A percentile compares a stretch with the other conserved stretches of the same genome.
Evolutionary conservation across 1,140 invertebrate genomes (phyloP).

Genomic region (Episyrphus balteatus): DNA sequence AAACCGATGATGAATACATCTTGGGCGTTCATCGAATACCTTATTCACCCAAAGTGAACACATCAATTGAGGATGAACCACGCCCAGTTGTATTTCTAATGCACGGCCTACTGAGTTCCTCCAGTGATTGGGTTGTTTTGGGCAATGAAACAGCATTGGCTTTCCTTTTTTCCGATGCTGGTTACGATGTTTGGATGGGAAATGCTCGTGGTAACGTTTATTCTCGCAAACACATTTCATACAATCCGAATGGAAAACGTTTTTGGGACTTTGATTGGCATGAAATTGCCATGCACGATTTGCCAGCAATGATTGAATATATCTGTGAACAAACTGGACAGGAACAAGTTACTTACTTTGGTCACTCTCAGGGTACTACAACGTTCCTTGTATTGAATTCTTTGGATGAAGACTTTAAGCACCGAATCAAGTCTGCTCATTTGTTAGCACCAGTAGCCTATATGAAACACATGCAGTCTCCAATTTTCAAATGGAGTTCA

Average conservation of each 20-base stretch:
- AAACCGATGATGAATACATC: slow-evolving; percentile 44
- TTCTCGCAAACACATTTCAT: slow-evolving; percentile 45
- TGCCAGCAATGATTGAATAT: slow-evolving; percentile 63
- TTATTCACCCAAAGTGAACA: slow-evolving; percentile 19
- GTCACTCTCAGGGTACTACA: slow-evolving; percentile 50
- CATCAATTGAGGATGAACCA: slow-evolving; percentile 16
- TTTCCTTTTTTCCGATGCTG: slow-evolving; percentile 43
- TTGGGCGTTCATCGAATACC: slow-evolving; percentile 42
- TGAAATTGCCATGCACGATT: slow-evolving; percentile 61
- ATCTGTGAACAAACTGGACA: slow-evolving; percentile 42
- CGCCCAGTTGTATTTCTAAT: slow-evolving; percentile 51
- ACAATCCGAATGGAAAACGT: slow-evolving; percentile 34
- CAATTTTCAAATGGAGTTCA: slow-evolving; percentile 28
- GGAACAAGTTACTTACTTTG: slow-evolving; percentile 47
- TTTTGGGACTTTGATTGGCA: slow-evolving; percentile 50
- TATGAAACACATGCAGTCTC: slow-evolving; percentile 33
- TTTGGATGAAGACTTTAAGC: slow-evolving; percentile 41
- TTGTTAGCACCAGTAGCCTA: slow-evolving; percentile 46
- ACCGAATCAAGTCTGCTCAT: slow-evolving; percentile 43
- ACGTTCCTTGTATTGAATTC: slow-evolving; percentile 44
- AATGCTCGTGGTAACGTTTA: slow-evolving; percentile 63
- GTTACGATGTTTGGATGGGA: slow-evolving; percentile 67
- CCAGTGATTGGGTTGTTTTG: slow-evolving; percentile 61
- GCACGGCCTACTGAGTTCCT: slow-evolving; percentile 68
- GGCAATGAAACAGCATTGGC: slow-evolving; percentile 46